Evolutionary conservation across 2,797 vertebrate genomes (phyloP), one percentile per base, ranked within the genome.

Genomic region (Tenualosa thibaudeaui): DNA sequence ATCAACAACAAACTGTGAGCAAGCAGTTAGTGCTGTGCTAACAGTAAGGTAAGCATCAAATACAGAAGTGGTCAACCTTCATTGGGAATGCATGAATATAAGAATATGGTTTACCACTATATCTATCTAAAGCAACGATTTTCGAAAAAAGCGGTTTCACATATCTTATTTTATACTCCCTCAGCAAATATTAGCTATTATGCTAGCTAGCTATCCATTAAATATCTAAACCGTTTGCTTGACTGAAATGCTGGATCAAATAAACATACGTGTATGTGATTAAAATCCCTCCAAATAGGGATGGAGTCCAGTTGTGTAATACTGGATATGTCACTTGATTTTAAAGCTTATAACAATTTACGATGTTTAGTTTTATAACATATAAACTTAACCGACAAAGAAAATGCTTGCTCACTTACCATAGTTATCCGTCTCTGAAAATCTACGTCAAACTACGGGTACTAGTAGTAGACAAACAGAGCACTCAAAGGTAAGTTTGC

Each of bases 351-450:
- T 22, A 56, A 19, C 54, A 22, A 19, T 22, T 56, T 22, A 22
- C 22, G 6, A 43, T 40, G 15, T 3, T 71, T 31, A 5, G 19
- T 0, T 50, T 49, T 15, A 60, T 60, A 26, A 22, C 62, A 50
- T 40, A 58, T 24, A 87, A 8, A 82, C 88, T 85, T 50, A 68
- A 26, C 31, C 4, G 0, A 2, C 75, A 54, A 86, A 86, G 93
- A 94, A 94, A 92, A 1, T 95, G 95, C 94, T 95, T 94, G 92
- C 92, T 95, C 93, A 87, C 86, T 86, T 58, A 75, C 86, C 86
- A 85, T 87, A 2, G 9, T 31, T 0, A 8, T 26, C 71, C 8
- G 93, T 92, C 94, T 90, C 94, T 84, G 82, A 88, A 82, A 78
- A 88, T 84, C 89, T 87, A 89, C 95, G 95, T 94, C 93, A 92